Evolutionary conservation across 2,888 invertebrate species (phyloP).

Genomic region (Eucriotettix oculatus): DNA sequence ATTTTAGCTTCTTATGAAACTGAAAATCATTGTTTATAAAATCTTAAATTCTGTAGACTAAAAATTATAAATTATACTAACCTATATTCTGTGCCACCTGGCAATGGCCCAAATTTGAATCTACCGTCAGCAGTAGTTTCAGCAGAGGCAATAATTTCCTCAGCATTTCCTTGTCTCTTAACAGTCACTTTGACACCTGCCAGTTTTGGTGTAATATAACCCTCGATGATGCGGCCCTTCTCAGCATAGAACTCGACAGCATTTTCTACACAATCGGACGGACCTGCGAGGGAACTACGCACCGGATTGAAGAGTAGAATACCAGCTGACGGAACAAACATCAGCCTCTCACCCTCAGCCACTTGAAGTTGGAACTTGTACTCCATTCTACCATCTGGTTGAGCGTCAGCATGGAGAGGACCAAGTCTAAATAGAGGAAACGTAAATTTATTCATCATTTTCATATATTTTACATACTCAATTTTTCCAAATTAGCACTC

Average conservation of each 20-base stretch:
- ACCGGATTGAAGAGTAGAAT: conserved; percentile 53
- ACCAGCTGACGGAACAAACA: conserved; percentile 51
- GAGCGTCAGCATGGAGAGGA: conserved; percentile 20
- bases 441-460: conserved; percentile 22
- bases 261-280: conserved; percentile 47
- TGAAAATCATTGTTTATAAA: too few species aligned
- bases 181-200: conserved; percentile 38
- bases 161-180: conserved; percentile 21
- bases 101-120: conserved; percentile 75
- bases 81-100: conserved; percentile 49
- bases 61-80: conserved; percentile 12
- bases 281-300: conserved; percentile 40
- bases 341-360: conserved; percentile 33
- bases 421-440: conserved; percentile 24
- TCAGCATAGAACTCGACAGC: conserved; percentile 47
- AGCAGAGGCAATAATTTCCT: conserved; percentile 23
- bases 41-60: too few species aligned
- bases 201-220: conserved; percentile 45
- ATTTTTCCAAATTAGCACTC: too few species aligned
- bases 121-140: conserved; percentile 52
- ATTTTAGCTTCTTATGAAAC: too few species aligned
- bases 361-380: conserved; percentile 28
- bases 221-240: conserved; percentile 47
- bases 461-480: conserved; percentile 18
- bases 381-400: conserved; percentile 15